Conservation (phyloP, 2,888 invertebrate species). For the Trichopoda pennipes region DNA sequence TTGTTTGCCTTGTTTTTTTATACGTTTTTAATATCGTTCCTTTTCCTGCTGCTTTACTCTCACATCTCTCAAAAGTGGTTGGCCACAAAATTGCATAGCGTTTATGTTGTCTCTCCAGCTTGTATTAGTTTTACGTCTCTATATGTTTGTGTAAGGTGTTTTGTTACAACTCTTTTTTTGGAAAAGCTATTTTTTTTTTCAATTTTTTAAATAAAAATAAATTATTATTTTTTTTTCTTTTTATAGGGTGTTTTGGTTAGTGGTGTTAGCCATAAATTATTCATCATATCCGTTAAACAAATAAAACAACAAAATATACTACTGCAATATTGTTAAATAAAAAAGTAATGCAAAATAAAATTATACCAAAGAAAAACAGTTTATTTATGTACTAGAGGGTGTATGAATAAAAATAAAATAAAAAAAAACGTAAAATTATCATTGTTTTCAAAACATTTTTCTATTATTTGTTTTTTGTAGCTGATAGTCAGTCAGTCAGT, state of each 20-base stretch:
- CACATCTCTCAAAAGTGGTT: constrained; percentile 40
- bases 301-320: constrained; percentile 43
- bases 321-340: constrained; percentile 26
- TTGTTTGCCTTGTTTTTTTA: constrained; percentile 22
- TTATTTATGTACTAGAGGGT: constrained; percentile 53
- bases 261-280: constrained; percentile 67
- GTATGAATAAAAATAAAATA: not conserved
- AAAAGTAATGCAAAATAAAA: constrained; percentile 12
- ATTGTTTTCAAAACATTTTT: constrained; percentile 27
- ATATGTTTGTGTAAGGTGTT: constrained; percentile 17
- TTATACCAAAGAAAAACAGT: constrained; percentile 24
- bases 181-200: constrained; percentile 17
- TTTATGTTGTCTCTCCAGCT: constrained; percentile 26
- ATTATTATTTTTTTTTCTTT: constrained; percentile 32
- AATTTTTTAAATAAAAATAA: not conserved
- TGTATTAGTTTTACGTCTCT: constrained; percentile 14
- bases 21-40: not conserved
- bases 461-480: not conserved
- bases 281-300: constrained; percentile 66
- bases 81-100: constrained; percentile 51
- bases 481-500: constrained; percentile 5
- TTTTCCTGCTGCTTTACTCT: constrained; percentile 11
- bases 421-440: no score
- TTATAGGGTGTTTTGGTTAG: constrained; percentile 57
- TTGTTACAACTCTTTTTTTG: constrained; percentile 37